Conservation (phyloP, 2,888 invertebrate genomes). For the Temnothorax ravouxi region DNA sequence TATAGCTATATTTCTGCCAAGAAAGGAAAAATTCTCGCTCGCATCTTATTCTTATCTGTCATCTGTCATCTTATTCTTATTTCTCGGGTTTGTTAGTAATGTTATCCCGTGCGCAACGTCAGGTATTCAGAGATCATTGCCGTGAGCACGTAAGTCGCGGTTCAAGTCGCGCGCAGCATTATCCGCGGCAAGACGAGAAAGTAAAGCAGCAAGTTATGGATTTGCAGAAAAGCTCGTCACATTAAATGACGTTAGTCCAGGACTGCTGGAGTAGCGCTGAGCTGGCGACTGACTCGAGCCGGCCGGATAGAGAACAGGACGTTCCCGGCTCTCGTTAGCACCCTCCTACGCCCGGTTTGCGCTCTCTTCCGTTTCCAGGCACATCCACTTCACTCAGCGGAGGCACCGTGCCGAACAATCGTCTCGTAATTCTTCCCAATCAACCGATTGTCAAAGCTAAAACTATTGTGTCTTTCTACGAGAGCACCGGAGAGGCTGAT, state of each 20-base stretch:
- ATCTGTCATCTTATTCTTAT: not conserved
- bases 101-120: not conserved
- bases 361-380: slow-evolving; percentile 68
- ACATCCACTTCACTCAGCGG: slow-evolving; percentile 78
- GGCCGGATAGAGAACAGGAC: slow-evolving; percentile 37
- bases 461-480: slow-evolving; percentile 81
- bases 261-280: slow-evolving; percentile 81
- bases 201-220: slow-evolving; percentile 52
- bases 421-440: slow-evolving; percentile 84
- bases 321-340: slow-evolving; percentile 81
- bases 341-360: slow-evolving; percentile 66
- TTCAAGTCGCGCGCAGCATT: not conserved
- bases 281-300: slow-evolving; percentile 74
- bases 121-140: not conserved
- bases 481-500: slow-evolving; percentile 34
- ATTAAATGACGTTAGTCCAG: slow-evolving; percentile 79
- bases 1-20: not conserved
- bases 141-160: not conserved
- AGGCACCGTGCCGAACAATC: slow-evolving; percentile 79
- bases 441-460: slow-evolving; percentile 83
- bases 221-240: slow-evolving; percentile 64
- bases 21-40: not conserved
- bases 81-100: not conserved
- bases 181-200: not conserved
- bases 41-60: not conserved